Evolutionary conservation across 2,113 vertebrate genomes (phyloP), one percentile per base, ranked within the genome.

Genomic region (Heloderma charlesbogerti): DNA sequence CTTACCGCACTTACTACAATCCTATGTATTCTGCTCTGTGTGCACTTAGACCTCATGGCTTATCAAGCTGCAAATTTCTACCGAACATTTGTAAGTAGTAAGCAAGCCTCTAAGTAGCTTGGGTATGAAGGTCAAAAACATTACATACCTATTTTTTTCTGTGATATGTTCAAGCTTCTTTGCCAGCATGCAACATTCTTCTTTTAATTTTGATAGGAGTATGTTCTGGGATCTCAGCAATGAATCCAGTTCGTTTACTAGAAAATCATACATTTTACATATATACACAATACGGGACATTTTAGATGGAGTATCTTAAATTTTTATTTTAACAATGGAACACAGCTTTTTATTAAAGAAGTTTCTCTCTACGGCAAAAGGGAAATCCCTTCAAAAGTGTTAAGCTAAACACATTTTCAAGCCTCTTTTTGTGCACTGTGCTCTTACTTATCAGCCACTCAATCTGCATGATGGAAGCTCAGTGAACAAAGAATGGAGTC

Each of bases 151-250:
- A 97, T 97, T 98, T 91, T 97, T 98, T 94, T 97, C 97, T 43
- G 97, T 97, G 77, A 98, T 91, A 82, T 98, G 95, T 90, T 99
- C 98, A 96, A 99, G 94, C 92, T 97, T 98, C 82, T 94, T 95
- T 92, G 96, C 98, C 92, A 99, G 96, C 0, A 86, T 89, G 93
- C 94, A 97, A 96, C 98, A 99, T 93, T 99, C 98, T 85, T 98
- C 98, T 95, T 98, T 99, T 94, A 99, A 95, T 96, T 98, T 99
- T 95, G 95, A 95, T 94, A 99, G 97, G 90, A 99, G 97, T 90
- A 96, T 95, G 94, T 98, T 98, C 97, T 99, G 99, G 95, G 98
- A 98, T 88, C 96, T 97, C 96, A 99, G 95, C 92, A 99, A 95
- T 43, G 84, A 96, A 67, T 98, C 98, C 93, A 98, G 92, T 94